phyloP scores from a whole-genome alignment of 2,888 invertebrate species.

The Ochropleura leucogaster region DNA sequence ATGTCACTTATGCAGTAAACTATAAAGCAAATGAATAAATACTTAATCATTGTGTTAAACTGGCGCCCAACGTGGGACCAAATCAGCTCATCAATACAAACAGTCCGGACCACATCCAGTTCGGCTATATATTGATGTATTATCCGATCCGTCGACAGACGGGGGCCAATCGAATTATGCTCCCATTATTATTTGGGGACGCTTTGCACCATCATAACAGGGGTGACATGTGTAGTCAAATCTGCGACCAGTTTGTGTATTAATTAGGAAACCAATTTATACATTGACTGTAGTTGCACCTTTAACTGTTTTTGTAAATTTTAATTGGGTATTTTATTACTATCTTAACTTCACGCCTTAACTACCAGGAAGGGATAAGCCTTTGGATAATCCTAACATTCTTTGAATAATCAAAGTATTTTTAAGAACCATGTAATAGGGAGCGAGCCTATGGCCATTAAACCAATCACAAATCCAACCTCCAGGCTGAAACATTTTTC shows the following conservation, averaged over 20 bases:
- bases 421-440: not conserved
- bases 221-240: slow-evolving; percentile 80
- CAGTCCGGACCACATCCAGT: slow-evolving; percentile 48
- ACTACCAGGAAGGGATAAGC: not conserved
- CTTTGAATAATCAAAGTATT: not conserved
- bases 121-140: slow-evolving; percentile 50
- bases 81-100: not conserved
- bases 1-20: not conserved
- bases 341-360: not conserved
- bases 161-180: slow-evolving; percentile 88
- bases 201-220: slow-evolving; percentile 79
- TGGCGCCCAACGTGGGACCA: not conserved
- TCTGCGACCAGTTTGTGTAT: slow-evolving; percentile 76
- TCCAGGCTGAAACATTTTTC: too few relatives aligned
- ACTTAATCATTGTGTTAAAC: not conserved
- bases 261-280: slow-evolving; percentile 73
- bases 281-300: slow-evolving; percentile 24
- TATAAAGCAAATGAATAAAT: not conserved
- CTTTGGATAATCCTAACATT: too few relatives aligned
- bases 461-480: not conserved
- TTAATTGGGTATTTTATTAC: not conserved
- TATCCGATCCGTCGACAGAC: slow-evolving; percentile 79
- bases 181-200: slow-evolving; percentile 88
- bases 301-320: slow-evolving; percentile 14
- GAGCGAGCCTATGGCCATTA: not conserved